Conservation (phyloP, 2,113 vertebrate species). For the Progne subis region DNA sequence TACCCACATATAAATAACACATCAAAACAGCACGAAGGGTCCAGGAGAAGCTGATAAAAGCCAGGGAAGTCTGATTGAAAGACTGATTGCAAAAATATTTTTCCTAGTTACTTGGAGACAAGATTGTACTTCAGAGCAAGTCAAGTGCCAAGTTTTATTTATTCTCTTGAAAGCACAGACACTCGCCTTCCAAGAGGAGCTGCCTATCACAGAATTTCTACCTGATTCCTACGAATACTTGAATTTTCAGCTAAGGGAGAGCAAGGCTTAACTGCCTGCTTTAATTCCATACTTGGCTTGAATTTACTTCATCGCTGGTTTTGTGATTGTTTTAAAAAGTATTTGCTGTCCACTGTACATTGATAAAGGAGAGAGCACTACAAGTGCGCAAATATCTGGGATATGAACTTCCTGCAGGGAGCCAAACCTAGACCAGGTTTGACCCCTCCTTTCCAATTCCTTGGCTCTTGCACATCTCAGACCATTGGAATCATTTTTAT, state of each 20-base stretch:
- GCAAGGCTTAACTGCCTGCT: background rate
- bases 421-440: background rate
- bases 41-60: background rate
- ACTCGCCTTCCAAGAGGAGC: background rate
- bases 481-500: background rate
- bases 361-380: background rate
- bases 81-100: background rate
- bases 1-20: constrained; percentile 55
- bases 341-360: background rate
- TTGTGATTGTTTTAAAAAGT: background rate
- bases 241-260: background rate
- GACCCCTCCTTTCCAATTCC: background rate
- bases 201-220: background rate
- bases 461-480: background rate
- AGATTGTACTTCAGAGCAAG: constrained; percentile 45
- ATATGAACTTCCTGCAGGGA: background rate
- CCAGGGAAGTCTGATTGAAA: constrained; percentile 1
- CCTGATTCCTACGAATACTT: background rate
- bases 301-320: background rate
- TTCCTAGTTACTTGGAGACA: background rate
- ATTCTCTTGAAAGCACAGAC: background rate
- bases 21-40: constrained; percentile 11
- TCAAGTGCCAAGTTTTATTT: background rate
- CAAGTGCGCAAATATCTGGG: fast-evolving
- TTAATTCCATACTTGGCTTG: background rate